Base-by-base conservation (phyloP, 1,140 invertebrate species). In the Papilio xuthus region DNA sequence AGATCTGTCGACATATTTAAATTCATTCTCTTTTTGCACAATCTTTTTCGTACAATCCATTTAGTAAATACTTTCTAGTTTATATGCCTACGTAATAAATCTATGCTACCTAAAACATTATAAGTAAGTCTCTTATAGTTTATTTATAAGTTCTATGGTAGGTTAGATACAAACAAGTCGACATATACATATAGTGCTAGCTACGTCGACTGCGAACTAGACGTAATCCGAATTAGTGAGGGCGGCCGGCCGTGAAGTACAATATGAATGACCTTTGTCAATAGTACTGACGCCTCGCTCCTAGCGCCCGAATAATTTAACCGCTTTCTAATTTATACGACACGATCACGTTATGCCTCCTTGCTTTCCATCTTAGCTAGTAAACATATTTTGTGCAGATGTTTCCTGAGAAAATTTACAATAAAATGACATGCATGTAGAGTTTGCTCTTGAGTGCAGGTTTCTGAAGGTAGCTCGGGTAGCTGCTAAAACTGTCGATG, bases 201-300 rank as follows among this genome's bases (percentile, higher is more conserved):
- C 12, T 74, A 56, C 32, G 44, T 77, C 70, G 76, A 60, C 47
- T 77, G 80, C 77, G 84, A 83, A 90, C 88, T 88, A 83, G 87
- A 78, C 82, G 85, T 91, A 90, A 91, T 92, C 86, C 86, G 88
- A 91, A 91, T 92, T 92, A 91, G 89, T 85, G 86, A 82, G 84
- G 79, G 85, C 88, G 84, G 84, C 82, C 82, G 82, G 86, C 86
- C 90, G 88, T 86, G 86, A 89, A 87, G 83, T 87, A 90, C 89
- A 91, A 90, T 91, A 92, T 90, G 90, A 90, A 91, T 91, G 90
- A 92, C 89, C 90, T 91, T 91, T 91, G 89, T 91, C 89, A 90
- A 88, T 90, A 86, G 81, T 79, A 84, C 84, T 88, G 87, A 90
- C 90, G 87, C 88, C 83, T 88, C 82, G 82, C 85, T 84, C 79